phyloP scores from a whole-genome alignment of 2,888 invertebrate genomes.

The Philereme vetulata region DNA sequence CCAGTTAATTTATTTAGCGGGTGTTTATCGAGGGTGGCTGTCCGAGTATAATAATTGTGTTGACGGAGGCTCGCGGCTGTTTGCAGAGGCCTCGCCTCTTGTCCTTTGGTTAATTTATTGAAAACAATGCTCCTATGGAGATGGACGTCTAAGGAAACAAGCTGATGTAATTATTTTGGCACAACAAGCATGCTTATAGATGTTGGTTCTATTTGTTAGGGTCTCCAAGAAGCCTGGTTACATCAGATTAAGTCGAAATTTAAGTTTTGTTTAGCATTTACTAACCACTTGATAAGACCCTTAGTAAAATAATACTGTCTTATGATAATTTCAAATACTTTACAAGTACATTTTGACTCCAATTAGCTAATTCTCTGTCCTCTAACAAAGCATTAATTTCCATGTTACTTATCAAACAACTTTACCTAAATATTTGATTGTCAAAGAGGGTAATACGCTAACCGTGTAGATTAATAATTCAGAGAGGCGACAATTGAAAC shows the following conservation, averaged over 20 bases:
- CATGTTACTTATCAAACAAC: slow-evolving; percentile 43
- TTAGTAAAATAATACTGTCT: background rate
- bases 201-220: no score
- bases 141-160: slow-evolving; percentile 37
- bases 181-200: slow-evolving; percentile 7
- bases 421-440: slow-evolving; percentile 72
- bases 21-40: slow-evolving; percentile 80
- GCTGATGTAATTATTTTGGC: slow-evolving; percentile 29
- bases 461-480: slow-evolving; percentile 69
- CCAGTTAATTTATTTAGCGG: slow-evolving; percentile 81
- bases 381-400: slow-evolving; percentile 21
- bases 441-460: slow-evolving; percentile 62
- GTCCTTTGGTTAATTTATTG: slow-evolving; percentile 80
- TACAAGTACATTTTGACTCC: slow-evolving; percentile 10
- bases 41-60: slow-evolving; percentile 84
- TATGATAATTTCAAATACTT: background rate
- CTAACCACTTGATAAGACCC: background rate
- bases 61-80: slow-evolving; percentile 76
- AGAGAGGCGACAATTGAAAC: slow-evolving; percentile 72
- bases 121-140: slow-evolving; percentile 69
- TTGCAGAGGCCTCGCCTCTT: slow-evolving; percentile 66
- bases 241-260: no score
- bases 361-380: slow-evolving; percentile 28
- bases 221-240: no score
- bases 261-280: background rate